Conservation (phyloP, 2,888 invertebrate species). For the Anticlea derivata region DNA sequence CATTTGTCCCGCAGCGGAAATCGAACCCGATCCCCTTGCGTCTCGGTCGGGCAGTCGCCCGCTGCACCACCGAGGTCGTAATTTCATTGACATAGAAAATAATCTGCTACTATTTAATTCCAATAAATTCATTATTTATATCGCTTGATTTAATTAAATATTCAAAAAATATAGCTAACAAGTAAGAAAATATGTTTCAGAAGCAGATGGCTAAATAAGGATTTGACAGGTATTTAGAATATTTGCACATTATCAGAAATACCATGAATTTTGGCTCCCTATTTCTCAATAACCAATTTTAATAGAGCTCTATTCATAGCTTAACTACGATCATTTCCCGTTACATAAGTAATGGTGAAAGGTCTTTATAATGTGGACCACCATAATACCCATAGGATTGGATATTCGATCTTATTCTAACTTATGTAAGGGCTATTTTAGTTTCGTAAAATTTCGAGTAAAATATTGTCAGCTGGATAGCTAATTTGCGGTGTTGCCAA, state of each 20-base stretch:
- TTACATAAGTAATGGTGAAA: not conserved
- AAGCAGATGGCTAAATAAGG: conserved; percentile 1
- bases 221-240: conserved; percentile 20
- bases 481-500: conserved; percentile 70
- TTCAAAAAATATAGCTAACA: too few relatives aligned
- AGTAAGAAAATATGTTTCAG: not conserved
- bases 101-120: too few relatives aligned
- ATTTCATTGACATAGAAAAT: too few relatives aligned
- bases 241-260: conserved; percentile 26
- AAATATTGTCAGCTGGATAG: conserved; percentile 50
- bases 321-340: not conserved
- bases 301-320: conserved; percentile 15
- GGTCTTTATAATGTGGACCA: conserved; percentile 33
- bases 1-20: too few relatives aligned
- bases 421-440: conserved; percentile 33
- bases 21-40: too few relatives aligned
- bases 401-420: conserved; percentile 14
- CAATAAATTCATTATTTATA: too few relatives aligned
- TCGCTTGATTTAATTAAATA: too few relatives aligned
- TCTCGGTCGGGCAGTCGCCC: too few relatives aligned
- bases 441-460: conserved; percentile 16
- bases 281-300: conserved; percentile 13
- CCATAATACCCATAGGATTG: not conserved
- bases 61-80: too few relatives aligned
- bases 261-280: conserved; percentile 35